Percentiles rank a stretch among this genome's conserved stretches.
Conservation (phyloP, 2,113 vertebrate species). For the Scatophagus argus region DNA sequence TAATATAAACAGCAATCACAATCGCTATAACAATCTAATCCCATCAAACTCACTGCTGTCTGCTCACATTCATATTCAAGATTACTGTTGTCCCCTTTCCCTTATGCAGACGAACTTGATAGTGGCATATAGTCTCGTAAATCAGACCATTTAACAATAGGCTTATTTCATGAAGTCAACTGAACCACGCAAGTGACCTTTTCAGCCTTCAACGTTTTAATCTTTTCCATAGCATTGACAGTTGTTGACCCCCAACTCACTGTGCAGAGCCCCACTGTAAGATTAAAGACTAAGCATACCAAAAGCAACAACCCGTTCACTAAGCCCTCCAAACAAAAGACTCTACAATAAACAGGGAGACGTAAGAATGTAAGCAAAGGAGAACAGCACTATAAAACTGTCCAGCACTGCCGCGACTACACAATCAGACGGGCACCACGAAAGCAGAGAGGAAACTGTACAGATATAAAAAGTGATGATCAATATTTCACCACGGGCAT, state of each 20-base stretch:
- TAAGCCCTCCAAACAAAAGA: slow-evolving; percentile 41
- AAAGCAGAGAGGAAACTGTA: not conserved
- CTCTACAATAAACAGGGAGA: slow-evolving; percentile 37
- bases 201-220: slow-evolving; percentile 7
- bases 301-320: slow-evolving; percentile 34
- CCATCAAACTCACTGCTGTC: not conserved
- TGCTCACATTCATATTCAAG: not conserved
- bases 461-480: slow-evolving; percentile 56
- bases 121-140: not conserved
- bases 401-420: slow-evolving; percentile 14
- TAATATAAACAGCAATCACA: not conserved
- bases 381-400: slow-evolving; percentile 8
- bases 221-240: slow-evolving; percentile 38
- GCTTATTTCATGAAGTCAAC: not conserved
- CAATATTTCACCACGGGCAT: slow-evolving; percentile 67
- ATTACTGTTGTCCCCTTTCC: not conserved
- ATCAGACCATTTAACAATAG: not conserved
- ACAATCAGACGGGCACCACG: slow-evolving; percentile 6
- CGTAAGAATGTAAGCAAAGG: slow-evolving; percentile 42
- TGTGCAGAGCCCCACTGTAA: not conserved
- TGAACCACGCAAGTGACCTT: slow-evolving; percentile 1
- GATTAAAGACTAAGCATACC: slow-evolving; percentile 46
- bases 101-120: not conserved
- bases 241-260: slow-evolving; percentile 2
- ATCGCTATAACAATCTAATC: not conserved